Base-by-base conservation (phyloP, 2,888 invertebrate species). In the Exephanes ischioxanthus region DNA sequence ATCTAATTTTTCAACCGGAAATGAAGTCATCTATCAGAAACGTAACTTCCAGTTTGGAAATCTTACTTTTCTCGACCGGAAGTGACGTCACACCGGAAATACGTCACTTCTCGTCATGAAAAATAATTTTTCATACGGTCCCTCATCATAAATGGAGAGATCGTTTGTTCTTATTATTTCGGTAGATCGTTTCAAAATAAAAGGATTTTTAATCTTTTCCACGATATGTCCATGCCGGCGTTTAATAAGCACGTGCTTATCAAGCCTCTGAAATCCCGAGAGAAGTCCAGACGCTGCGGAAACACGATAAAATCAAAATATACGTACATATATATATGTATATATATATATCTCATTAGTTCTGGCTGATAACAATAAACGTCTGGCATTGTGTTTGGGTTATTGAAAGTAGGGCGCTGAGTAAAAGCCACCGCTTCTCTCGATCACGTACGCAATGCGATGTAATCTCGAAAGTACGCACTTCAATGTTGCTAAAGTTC, bases 381-480 rank as follows among this genome's bases (percentile, higher is more conserved):
- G 63, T 63, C 63, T 63, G 63, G 30, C 30, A 33, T 63, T 63
- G 61, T 61, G 63, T 63, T 63, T 63, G 63, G 63, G 63, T 33
- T 63, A 63, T n/a, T 33, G 30, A 63, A 63, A 63, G 63, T 63
- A 63, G 63, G 63, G 7, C 63, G 63, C 30, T 16, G 30, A 63
- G 33, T 63, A 63, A 33, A 16, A 2, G 30, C 16, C 63, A 33
- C 14, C 63, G 63, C 14, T 30, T 6, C 2, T 16, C 63, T 2
- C 63, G 63, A 26, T 30, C 63, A 63, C 63, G 16, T 30, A 30
- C 16, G 16, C 26, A 63, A n/a, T 33, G 14, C 33, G 30, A 33
- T 16, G 2, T 63, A 63, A 63, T 30, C 63, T 30, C 16, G 3
- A 16, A 16, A 33, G 22, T n/a, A 30, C 33, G 63, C 33, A 30